Evolutionary conservation across 2,888 invertebrate genomes (phyloP), one percentile per base, ranked within the genome.

Genomic region (Drosophila conformis): DNA sequence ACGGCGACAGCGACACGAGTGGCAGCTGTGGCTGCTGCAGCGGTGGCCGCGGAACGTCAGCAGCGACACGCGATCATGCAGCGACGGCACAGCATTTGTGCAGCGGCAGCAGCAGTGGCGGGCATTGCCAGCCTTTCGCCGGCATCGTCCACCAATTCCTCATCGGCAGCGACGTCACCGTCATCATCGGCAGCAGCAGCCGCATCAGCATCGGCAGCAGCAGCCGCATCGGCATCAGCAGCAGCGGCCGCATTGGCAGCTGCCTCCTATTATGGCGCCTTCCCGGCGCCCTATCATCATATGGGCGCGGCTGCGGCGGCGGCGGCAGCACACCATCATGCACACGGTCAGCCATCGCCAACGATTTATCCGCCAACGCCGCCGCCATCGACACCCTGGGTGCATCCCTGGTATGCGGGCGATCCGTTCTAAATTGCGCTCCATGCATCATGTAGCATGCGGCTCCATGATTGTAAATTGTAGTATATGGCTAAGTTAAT

Each of bases 331-430:
- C 46, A 46, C 2, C 89, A 82, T 27, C 91, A 91, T 27, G 78
- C 90, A 0, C 93, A 93, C 74, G 93, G 93, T 1, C 84, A 93
- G 77, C 93, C 93, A 49, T 93, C 93, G 59, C 93, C 93, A n/a
- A 93, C 93, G 5, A 93, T 93, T 31, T 93, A 93, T 90, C 93
- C 93, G 70, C 93, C 93, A 57, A 93, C 93, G 53, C 93, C 93
- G 65, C 93, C 93, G 60, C 93, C 93, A 57, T 93, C 93, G 49
- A 91, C 93, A 3, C 93, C 93, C 6, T 93, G 93, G 93, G 91
- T 93, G 67, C 93, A 93, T 92, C 93, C 93, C 25, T 93, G 93
- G 93, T 93, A 93, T 82, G 87, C 93, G 51, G 93, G 92, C 35
- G 93, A 93, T 73, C 91, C 93, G 11, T 93, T 93, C 73, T 93